These are phyloP conservation scores for Nothoprocta perdicaria DNA, from an alignment of 2,113 vertebrate species.

Conservation along the genomic window DNA sequence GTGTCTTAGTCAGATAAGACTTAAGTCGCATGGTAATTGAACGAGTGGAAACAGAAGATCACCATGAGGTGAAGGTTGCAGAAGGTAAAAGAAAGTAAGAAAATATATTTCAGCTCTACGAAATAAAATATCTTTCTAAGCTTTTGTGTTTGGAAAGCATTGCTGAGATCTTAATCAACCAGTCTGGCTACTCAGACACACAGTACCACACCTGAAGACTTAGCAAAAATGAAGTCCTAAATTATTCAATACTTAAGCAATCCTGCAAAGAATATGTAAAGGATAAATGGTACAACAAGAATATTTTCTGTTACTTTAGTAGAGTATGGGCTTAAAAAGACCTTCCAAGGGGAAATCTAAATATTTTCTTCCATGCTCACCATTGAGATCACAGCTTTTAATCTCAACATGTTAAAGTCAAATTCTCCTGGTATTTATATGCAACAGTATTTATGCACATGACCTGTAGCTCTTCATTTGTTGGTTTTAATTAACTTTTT, in stretches of 20 bases:
- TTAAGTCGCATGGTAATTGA: background rate
- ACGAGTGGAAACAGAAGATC: background rate
- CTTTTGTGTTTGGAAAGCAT: background rate
- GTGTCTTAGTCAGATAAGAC: too few species aligned
- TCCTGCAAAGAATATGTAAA: background rate
- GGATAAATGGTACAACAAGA: background rate
- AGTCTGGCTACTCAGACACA: constrained; percentile 19
- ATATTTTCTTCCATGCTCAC: background rate
- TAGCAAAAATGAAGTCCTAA: constrained; percentile 39
- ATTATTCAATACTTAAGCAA: constrained; percentile 45
- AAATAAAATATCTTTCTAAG: constrained; percentile 33
- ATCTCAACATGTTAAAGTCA: background rate
- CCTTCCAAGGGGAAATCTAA: background rate
- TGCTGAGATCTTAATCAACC: constrained; percentile 8
- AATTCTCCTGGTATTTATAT: background rate
- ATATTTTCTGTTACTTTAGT: background rate
- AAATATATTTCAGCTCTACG: constrained; percentile 19
- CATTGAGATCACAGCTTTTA: background rate
- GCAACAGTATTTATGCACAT: background rate
- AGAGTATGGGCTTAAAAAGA: background rate
- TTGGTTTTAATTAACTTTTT: background rate
- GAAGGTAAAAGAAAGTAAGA: background rate
- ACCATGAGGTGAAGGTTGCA: background rate
- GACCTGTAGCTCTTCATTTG: background rate
- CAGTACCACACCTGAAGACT: background rate